Evolutionary conservation across 2,888 invertebrate genomes (phyloP).

Genomic region (Oscheius myriophilus): DNA sequence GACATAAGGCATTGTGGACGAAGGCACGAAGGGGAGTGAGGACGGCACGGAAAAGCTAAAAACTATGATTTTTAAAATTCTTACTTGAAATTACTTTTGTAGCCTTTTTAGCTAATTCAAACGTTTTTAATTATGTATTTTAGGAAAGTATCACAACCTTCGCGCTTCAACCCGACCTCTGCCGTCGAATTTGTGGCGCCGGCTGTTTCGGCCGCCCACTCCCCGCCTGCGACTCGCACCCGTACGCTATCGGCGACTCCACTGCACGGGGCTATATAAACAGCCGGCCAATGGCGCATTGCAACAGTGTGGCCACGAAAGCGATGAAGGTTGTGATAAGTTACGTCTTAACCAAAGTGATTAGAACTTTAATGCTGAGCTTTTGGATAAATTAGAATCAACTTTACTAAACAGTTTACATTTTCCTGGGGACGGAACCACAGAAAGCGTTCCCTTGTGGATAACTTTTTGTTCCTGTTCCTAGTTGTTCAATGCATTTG

Average conservation of each 20-base stretch:
- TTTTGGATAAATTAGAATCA: no score
- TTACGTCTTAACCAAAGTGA: constrained; percentile 24
- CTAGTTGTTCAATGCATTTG: no score
- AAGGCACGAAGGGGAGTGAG: constrained; percentile 33
- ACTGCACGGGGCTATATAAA: background rate
- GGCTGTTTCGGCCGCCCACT: background rate
- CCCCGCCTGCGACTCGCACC: background rate
- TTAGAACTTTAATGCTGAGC: constrained; percentile 24
- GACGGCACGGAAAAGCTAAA: constrained; percentile 23
- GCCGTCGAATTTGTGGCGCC: no score
- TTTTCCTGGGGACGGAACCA: no score
- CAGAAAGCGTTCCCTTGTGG: no score
- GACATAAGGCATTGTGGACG: constrained; percentile 32
- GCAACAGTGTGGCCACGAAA: no score
- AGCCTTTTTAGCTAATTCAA: background rate
- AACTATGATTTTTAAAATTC: background rate
- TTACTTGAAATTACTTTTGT: background rate
- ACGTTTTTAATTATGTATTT: no score
- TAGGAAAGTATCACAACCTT: no score
- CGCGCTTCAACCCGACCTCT: no score
- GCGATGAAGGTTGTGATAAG: constrained; percentile 28
- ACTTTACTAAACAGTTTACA: no score
- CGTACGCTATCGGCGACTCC: background rate
- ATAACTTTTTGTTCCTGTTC: no score
- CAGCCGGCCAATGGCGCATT: background rate